Percentiles rank a stretch among this genome's conserved stretches.
These are phyloP conservation scores for Lytechinus pictus DNA, from an alignment of 35 echinoderm and acorn worm genomes.

Conservation along the genomic window DNA sequence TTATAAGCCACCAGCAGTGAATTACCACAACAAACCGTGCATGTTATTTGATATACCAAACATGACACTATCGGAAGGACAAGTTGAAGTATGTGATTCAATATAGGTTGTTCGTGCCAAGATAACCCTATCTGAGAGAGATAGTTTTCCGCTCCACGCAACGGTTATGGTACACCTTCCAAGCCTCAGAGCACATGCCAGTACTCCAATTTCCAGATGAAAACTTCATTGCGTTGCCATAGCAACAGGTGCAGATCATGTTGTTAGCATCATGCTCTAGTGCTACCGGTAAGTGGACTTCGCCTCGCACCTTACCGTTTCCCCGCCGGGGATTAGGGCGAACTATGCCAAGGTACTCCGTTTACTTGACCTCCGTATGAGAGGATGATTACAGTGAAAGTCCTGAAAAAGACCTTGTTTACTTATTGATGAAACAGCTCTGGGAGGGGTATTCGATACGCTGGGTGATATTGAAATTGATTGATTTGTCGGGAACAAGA, in stretches of 20 bases:
- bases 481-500: too few species aligned
- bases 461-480: too few species aligned
- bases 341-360: neutral
- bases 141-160: neutral
- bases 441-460: neutral
- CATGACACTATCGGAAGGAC: neutral
- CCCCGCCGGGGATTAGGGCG: neutral
- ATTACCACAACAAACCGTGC: neutral
- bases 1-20: neutral
- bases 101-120: neutral
- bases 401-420: neutral
- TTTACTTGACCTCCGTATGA: neutral
- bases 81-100: neutral
- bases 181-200: neutral
- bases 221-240: constrained; percentile 2
- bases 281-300: constrained; percentile 8
- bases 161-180: neutral
- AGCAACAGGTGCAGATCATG: constrained; percentile 1
- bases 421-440: neutral
- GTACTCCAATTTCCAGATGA: constrained; percentile 8
- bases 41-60: neutral
- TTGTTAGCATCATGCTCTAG: neutral
- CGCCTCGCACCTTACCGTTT: neutral
- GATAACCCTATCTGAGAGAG: neutral
- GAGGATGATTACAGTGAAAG: neutral